Base-by-base conservation (phyloP, 2,888 invertebrate genomes). In the Cantharis flavilabris region DNA sequence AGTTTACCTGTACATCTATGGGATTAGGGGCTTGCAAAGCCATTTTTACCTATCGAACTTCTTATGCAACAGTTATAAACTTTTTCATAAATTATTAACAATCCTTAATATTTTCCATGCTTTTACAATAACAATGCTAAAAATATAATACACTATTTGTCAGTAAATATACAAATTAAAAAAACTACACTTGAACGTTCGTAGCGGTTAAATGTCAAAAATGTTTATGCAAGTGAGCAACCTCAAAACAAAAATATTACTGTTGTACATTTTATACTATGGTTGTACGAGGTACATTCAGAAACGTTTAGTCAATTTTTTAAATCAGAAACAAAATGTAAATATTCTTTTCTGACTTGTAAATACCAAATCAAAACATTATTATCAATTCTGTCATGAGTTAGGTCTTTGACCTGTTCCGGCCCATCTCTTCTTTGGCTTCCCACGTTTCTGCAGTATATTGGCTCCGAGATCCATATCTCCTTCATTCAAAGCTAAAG, bases 1-100 rank as follows among this genome's bases (percentile, higher is more conserved):
- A 5, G 26, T 77, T 79, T 88, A 92, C 92, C 89, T 90, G 90
- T 83, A 91, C 90, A 80, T 92, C 91, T 13, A 89, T 83, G 20
- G 91, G 87, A 85, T 90, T 89, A 30, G 91, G 90, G 23, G 86
- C 86, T 69, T 83, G 80, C 81, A 85, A 85, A 70, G 86, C 82
- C 86, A 86, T 86, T 49, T n/a, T 49, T n/a, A 49, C 7, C 7
- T 49, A 49, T 13, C 9, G 0, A 0, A 13, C 33, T 49, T n/a
- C n/a, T 49, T 49, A 49, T 9, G 49, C 49, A 49, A 49, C 49
- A 49, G n/a, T 49, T 49, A 49, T 49, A 49, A n/a, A 49, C n/a
- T 49, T 49, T 49, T 9, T 49, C n/a, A n/a, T 11, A 49, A 49
- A 49, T n/a, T 49, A n/a, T n/a, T n/a, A 49, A 49, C 49, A 7